phyloP scores from a whole-genome alignment of 2,888 invertebrate species.

The Drosophila colorata region DNA sequence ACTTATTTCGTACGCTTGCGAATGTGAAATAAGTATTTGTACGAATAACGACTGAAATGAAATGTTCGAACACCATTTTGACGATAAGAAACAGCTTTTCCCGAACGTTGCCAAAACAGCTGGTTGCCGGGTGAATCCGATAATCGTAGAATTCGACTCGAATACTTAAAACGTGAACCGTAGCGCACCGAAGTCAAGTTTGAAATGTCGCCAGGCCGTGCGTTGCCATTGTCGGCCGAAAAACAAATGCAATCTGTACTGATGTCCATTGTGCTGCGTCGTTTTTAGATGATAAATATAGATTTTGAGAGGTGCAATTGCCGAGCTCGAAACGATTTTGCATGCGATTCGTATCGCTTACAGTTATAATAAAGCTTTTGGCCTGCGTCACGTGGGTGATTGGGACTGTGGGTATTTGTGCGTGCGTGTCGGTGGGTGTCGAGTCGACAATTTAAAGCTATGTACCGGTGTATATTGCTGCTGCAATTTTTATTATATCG shows the following conservation, averaged over 20 bases:
- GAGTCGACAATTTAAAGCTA: conserved; percentile 19
- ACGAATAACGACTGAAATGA: background rate
- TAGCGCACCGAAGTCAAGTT: conserved; percentile 58
- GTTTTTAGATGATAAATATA: conserved; percentile 63
- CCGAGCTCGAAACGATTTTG: conserved; percentile 27
- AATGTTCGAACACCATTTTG: background rate
- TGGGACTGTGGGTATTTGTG: conserved; percentile 9
- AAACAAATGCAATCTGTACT: conserved; percentile 20
- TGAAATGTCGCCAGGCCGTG: conserved; percentile 50
- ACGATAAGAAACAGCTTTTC: conserved; percentile 48
- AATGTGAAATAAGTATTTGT: conserved; percentile 2
- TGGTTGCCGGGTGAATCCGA: conserved; percentile 13
- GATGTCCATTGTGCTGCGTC: background rate
- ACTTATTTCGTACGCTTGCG: background rate
- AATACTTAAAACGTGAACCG: conserved; percentile 46
- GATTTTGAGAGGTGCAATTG: conserved; percentile 51
- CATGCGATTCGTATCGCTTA: conserved; percentile 58
- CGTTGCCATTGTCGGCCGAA: conserved; percentile 31
- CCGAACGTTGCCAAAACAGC: conserved; percentile 26
- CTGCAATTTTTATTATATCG: background rate
- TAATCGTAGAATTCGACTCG: conserved; percentile 13
- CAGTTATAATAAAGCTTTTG: conserved; percentile 32
- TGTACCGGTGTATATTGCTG: background rate
- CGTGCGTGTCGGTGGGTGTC: conserved; percentile 29
- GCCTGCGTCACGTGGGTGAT: conserved; percentile 3